phyloP scores from a whole-genome alignment of 2,888 invertebrate genomes.

The Leistus spinibarbis region DNA sequence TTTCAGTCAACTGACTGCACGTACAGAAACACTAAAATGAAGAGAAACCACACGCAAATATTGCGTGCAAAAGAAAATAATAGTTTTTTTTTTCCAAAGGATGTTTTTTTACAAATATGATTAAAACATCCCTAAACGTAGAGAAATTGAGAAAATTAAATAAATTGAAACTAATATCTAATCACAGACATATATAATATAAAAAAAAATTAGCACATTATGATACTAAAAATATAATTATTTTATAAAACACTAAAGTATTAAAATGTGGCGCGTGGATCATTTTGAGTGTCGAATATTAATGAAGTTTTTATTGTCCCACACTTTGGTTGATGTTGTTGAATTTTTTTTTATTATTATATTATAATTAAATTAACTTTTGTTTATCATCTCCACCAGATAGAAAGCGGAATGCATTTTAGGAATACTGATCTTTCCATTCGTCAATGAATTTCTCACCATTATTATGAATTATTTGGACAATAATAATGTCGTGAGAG shows the following conservation, averaged over 20 bases:
- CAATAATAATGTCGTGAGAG: slow-evolving; percentile 30
- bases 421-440: slow-evolving; percentile 34
- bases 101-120: slow-evolving; percentile 20
- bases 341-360: slow-evolving; percentile 14
- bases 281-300: slow-evolving; percentile 24
- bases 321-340: too few species aligned
- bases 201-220: slow-evolving; percentile 16
- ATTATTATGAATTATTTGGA: slow-evolving; percentile 8
- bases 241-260: background rate
- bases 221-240: background rate
- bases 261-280: slow-evolving; percentile 29
- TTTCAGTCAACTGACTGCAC: slow-evolving; percentile 36
- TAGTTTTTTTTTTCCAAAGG: background rate
- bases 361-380: background rate
- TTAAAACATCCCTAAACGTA: slow-evolving; percentile 22
- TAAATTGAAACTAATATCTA: slow-evolving; percentile 40
- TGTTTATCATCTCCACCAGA: slow-evolving; percentile 21
- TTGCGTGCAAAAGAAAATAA: slow-evolving; percentile 16
- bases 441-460: slow-evolving; percentile 29
- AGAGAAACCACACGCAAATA: slow-evolving; percentile 28
- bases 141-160: slow-evolving; percentile 5
- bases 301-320: slow-evolving; percentile 18
- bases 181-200: slow-evolving; percentile 40
- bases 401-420: slow-evolving; percentile 36
- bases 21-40: slow-evolving; percentile 35